phyloP scores from a whole-genome alignment of 2,113 vertebrate species.

The Charadrius vociferus region DNA sequence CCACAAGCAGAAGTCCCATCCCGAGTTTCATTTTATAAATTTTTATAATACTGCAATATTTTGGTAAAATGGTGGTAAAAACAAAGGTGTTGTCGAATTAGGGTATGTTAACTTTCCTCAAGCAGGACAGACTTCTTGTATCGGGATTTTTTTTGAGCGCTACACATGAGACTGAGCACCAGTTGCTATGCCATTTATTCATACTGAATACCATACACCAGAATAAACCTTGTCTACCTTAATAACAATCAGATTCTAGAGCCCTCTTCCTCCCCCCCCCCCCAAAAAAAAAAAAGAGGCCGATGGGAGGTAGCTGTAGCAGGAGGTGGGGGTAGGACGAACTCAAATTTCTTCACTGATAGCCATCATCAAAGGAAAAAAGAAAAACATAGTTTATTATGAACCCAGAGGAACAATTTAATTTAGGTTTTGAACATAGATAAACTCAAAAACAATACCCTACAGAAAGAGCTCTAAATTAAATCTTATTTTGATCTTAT shows the following conservation, averaged over 20 bases:
- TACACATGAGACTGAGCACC: fast-evolving
- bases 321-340: background rate
- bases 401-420: background rate
- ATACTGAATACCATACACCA: background rate
- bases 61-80: background rate
- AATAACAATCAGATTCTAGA: background rate
- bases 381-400: background rate
- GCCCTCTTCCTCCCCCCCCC: background rate
- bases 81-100: background rate
- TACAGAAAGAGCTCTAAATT: background rate
- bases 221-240: background rate
- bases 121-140: background rate
- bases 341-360: background rate
- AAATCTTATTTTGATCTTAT: background rate
- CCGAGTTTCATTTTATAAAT: background rate
- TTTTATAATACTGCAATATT: background rate
- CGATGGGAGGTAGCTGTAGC: background rate
- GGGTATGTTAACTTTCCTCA: background rate
- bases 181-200: background rate
- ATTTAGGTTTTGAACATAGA: background rate
- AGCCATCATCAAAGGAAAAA: background rate
- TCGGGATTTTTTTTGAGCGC: background rate
- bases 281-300: no score
- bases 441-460: background rate
- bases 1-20: background rate